Percentiles rank a stretch among this genome's conserved stretches.
phyloP scores from a whole-genome alignment of 2,888 invertebrate genomes.

The Eutolmus rufibarbis region DNA sequence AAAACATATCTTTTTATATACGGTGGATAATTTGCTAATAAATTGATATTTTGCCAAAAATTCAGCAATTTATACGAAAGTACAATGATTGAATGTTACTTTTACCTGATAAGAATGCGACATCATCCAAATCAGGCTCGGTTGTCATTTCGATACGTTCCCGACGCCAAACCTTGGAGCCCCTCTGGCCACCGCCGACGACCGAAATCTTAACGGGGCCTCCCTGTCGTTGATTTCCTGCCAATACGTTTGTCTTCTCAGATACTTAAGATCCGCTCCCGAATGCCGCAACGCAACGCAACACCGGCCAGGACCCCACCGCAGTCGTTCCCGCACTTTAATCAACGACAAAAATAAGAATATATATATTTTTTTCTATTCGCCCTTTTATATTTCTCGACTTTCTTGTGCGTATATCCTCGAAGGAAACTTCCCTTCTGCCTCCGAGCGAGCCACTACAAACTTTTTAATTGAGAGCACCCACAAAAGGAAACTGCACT shows the following conservation, averaged over 20 bases:
- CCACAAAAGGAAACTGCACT: constrained; percentile 11
- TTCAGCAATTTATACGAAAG: neutral
- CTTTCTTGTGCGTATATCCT: neutral
- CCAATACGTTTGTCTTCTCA: constrained; percentile 56
- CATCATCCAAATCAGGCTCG: constrained; percentile 91
- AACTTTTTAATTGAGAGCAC: constrained; percentile 34
- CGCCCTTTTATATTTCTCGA: neutral
- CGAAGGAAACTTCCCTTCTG: neutral
- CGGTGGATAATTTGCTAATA: no score
- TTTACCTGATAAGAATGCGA: constrained; percentile 87
- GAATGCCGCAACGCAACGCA: neutral
- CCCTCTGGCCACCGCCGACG: constrained; percentile 63
- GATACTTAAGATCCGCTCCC: neutral
- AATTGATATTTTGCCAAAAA: neutral
- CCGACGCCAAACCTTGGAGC: constrained; percentile 62
- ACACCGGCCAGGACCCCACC: neutral
- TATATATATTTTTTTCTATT: neutral
- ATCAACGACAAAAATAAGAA: neutral
- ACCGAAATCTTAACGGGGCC: constrained; percentile 64
- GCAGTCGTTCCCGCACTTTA: neutral
- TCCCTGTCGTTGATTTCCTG: constrained; percentile 61
- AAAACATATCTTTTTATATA: no score
- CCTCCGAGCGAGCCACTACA: neutral
- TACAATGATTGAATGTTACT: neutral
- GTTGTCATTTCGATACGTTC: constrained; percentile 77